Conservation (phyloP, 2,113 vertebrate species). For the Menidia beryllina region DNA sequence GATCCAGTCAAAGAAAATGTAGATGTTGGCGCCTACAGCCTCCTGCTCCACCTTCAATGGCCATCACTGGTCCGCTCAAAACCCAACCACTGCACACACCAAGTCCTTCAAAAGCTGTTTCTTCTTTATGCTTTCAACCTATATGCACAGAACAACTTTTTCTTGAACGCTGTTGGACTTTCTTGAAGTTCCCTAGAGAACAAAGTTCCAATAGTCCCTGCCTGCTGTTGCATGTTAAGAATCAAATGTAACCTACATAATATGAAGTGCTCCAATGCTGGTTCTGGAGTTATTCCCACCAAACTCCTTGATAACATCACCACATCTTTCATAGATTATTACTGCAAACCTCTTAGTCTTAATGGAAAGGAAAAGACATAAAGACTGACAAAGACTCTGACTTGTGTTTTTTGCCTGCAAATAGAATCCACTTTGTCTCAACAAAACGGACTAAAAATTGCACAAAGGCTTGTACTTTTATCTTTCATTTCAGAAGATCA, state of each 20-base stretch:
- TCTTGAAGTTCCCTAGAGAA: not conserved
- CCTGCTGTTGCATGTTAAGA: not conserved
- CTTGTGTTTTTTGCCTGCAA: conserved; percentile 1
- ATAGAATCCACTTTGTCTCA: conserved; percentile 25
- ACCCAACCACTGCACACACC: not conserved
- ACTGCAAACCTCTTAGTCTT: conserved; percentile 25
- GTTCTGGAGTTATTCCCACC: not conserved
- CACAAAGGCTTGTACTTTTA: conserved; percentile 1
- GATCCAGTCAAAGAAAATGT: conserved; percentile 20
- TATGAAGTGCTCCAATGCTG: not conserved
- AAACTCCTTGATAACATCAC: not conserved
- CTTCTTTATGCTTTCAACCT: not conserved
- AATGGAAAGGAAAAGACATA: conserved; percentile 19
- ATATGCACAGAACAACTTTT: not conserved
- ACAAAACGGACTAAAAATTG: not conserved
- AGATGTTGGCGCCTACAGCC: conserved; percentile 19
- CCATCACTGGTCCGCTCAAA: not conserved
- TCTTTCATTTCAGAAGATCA: conserved; percentile 28
- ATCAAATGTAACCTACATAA: not conserved
- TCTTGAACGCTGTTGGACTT: not conserved
- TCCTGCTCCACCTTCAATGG: conserved; percentile 1
- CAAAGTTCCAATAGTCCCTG: not conserved
- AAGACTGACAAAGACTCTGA: conserved; percentile 2
- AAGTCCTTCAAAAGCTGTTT: conserved; percentile 9
- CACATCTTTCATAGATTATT: conserved; percentile 1